These are phyloP conservation scores for Phylloscopus collybita DNA, from an alignment of 2,797 vertebrate species.

Conservation along the genomic window DNA sequence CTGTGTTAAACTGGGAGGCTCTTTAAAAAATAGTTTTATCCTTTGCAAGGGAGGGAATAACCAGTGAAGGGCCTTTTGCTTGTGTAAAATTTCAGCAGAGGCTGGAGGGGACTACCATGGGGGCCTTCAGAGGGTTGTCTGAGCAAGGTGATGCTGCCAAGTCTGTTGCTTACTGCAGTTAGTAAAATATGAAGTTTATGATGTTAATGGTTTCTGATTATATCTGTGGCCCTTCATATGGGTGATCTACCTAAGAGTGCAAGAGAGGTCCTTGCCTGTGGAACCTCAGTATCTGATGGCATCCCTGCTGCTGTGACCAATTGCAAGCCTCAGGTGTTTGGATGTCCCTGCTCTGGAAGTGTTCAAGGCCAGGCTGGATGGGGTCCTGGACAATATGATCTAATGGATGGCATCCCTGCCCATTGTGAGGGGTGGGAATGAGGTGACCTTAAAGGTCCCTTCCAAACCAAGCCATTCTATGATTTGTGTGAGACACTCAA, in stretches of 20 bases:
- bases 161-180: neutral
- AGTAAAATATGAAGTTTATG: neutral
- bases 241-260: neutral
- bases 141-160: neutral
- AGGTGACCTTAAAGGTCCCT: neutral
- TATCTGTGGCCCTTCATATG: neutral
- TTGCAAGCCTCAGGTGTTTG: neutral
- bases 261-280: neutral
- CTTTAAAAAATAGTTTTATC: neutral
- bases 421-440: neutral
- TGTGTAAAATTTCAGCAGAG: neutral
- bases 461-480: neutral
- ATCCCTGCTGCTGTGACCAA: neutral
- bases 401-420: neutral
- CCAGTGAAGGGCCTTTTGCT: neutral
- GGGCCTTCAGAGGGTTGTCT: neutral
- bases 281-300: neutral
- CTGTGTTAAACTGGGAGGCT: neutral
- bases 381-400: neutral
- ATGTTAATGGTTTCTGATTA: neutral
- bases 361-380: neutral
- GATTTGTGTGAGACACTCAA: neutral
- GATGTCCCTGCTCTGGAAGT: neutral
- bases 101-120: fast-evolving
- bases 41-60: neutral